These are phyloP conservation scores for Seriola aureovittata DNA, from an alignment of 2,113 vertebrate species.

Conservation along the genomic window DNA sequence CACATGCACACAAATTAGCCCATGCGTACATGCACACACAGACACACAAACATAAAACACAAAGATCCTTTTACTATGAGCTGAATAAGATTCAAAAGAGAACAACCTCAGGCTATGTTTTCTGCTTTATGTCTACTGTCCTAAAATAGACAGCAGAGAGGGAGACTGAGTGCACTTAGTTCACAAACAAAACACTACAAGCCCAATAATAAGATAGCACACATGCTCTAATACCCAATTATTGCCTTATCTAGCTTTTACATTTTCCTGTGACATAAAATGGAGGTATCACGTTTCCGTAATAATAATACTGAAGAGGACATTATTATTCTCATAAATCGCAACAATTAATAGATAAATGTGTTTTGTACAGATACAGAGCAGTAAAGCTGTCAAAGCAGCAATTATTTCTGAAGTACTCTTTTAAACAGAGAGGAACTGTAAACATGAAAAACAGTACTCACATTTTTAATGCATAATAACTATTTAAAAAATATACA, in stretches of 20 bases:
- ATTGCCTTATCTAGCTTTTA: conserved; percentile 38
- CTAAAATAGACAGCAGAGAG: conserved; percentile 44
- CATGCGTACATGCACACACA: neutral
- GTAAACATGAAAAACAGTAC: neutral
- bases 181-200: conserved; percentile 31
- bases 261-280: conserved; percentile 10
- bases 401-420: neutral
- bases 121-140: conserved; percentile 52
- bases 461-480: no score
- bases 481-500: no score
- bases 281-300: neutral
- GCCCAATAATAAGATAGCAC: conserved; percentile 29
- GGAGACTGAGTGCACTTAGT: conserved; percentile 61
- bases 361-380: neutral
- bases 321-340: neutral
- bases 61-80: conserved; percentile 55
- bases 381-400: neutral
- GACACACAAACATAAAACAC: conserved; percentile 30
- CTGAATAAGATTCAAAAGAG: conserved; percentile 54
- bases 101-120: conserved; percentile 58
- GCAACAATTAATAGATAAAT: neutral
- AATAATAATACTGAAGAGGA: neutral
- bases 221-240: conserved; percentile 35
- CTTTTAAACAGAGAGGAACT: neutral
- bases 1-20: conserved; percentile 49